Evolutionary conservation across 2,797 vertebrate species (phyloP).

Genomic region (Epinephelus malabaricus): DNA sequence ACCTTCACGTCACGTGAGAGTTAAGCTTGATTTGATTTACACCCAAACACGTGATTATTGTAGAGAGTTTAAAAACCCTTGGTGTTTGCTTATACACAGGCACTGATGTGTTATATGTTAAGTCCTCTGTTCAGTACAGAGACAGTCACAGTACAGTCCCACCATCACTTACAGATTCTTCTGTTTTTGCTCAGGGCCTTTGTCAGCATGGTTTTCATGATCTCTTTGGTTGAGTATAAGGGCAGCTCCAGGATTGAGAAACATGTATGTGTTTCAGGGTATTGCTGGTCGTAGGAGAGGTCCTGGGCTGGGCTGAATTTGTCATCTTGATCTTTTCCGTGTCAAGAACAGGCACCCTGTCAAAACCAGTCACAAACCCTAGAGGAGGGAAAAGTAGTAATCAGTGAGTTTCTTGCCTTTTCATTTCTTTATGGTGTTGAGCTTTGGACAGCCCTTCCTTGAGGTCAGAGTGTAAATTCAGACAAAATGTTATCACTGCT

Average conservation of each 20-base stretch:
- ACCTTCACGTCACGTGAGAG: too few relatives aligned
- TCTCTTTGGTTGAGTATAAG: slow-evolving; percentile 28
- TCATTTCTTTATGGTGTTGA: neutral
- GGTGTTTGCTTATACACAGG: neutral
- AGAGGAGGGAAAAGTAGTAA: neutral
- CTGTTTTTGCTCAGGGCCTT: slow-evolving; percentile 26
- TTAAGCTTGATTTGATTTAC: neutral
- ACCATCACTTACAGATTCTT: neutral
- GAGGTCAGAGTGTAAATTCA: neutral
- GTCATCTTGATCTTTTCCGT: slow-evolving; percentile 71
- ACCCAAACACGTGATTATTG: neutral
- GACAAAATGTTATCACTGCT: too few relatives aligned
- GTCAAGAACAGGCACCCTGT: slow-evolving; percentile 72
- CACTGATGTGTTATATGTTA: neutral
- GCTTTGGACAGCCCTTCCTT: neutral
- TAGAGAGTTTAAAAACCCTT: too few relatives aligned
- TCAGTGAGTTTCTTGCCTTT: neutral
- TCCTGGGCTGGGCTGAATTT: neutral
- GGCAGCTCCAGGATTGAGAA: slow-evolving; percentile 12
- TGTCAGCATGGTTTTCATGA: slow-evolving; percentile 10
- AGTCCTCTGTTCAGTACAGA: neutral
- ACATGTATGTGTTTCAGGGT: slow-evolving; percentile 24
- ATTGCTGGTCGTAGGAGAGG: neutral
- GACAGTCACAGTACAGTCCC: neutral
- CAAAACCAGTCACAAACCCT: slow-evolving; percentile 84